phyloP scores from a whole-genome alignment of 2,113 vertebrate genomes.

The Gulo gulo region DNA sequence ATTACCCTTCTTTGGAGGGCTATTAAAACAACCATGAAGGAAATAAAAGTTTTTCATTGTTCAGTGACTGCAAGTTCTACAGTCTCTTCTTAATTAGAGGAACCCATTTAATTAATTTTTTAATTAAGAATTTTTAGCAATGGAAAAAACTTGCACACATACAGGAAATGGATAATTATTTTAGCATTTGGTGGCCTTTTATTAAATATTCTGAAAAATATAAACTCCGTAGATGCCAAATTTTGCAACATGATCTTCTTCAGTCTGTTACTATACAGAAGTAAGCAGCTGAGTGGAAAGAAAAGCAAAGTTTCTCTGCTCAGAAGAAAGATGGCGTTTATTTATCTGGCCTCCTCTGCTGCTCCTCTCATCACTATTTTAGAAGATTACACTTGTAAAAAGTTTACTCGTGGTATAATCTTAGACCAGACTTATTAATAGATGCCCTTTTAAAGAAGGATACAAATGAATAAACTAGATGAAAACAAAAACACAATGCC shows the following conservation, averaged over 20 bases:
- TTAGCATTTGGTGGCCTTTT: slow-evolving; percentile 81
- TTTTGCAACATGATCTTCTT: slow-evolving; percentile 70
- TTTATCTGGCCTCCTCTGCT: slow-evolving; percentile 25
- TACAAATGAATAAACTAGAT: background rate
- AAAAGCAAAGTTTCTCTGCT: slow-evolving; percentile 51
- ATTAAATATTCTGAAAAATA: slow-evolving; percentile 81
- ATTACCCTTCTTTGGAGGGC: background rate
- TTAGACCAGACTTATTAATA: slow-evolving; percentile 26
- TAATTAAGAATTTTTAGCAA: slow-evolving; percentile 69
- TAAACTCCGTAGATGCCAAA: slow-evolving; percentile 74
- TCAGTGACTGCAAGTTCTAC: slow-evolving; percentile 57
- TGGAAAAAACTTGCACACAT: slow-evolving; percentile 60
- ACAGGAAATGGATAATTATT: slow-evolving; percentile 75
- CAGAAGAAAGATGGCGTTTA: slow-evolving; percentile 51
- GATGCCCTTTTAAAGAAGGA: background rate
- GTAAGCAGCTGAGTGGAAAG: slow-evolving; percentile 52
- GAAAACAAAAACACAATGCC: slow-evolving; percentile 12
- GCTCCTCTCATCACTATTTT: slow-evolving; percentile 13
- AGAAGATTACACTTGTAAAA: slow-evolving; percentile 6
- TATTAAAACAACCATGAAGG: background rate
- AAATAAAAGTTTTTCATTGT: slow-evolving; percentile 57
- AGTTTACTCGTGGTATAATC: background rate
- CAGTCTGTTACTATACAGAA: slow-evolving; percentile 72
- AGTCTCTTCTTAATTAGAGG: slow-evolving; percentile 64
- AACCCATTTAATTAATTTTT: slow-evolving; percentile 62